Percentiles rank a stretch among this genome's conserved stretches.
Conservation (phyloP, 1,140 invertebrate species). For the Drosophila ercepeae region DNA sequence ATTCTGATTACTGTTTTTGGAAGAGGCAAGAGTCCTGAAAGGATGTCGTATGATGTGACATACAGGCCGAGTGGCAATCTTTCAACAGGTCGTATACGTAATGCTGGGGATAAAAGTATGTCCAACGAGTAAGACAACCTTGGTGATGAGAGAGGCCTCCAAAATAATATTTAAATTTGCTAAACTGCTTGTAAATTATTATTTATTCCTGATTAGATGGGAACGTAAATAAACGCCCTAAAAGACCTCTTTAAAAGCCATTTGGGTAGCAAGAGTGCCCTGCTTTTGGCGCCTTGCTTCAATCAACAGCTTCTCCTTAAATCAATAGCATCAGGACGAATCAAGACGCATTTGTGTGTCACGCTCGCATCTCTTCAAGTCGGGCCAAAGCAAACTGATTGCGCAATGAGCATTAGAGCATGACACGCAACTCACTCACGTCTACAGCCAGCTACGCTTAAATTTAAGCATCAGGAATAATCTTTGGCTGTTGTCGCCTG, state of each 20-base stretch:
- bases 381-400: constrained; percentile 48
- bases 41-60: background rate
- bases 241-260: background rate
- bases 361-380: constrained; percentile 31
- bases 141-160: no score
- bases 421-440: constrained; percentile 47
- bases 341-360: constrained; percentile 27
- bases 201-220: background rate
- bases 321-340: constrained; percentile 28
- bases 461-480: constrained; percentile 57
- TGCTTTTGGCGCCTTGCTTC: background rate
- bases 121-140: background rate
- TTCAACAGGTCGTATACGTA: constrained; percentile 9
- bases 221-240: background rate
- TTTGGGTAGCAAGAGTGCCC: background rate
- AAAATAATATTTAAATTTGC: background rate
- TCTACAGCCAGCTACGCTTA: constrained; percentile 21
- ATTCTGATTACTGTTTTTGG: constrained; percentile 11
- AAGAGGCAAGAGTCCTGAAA: background rate
- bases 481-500: constrained; percentile 58
- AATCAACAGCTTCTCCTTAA: constrained; percentile 30
- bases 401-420: constrained; percentile 53
- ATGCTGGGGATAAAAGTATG: background rate
- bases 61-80: background rate
- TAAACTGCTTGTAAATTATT: no score